Evolutionary conservation across 2,797 vertebrate species (phyloP).

Genomic region (Catostomus latipinnis): DNA sequence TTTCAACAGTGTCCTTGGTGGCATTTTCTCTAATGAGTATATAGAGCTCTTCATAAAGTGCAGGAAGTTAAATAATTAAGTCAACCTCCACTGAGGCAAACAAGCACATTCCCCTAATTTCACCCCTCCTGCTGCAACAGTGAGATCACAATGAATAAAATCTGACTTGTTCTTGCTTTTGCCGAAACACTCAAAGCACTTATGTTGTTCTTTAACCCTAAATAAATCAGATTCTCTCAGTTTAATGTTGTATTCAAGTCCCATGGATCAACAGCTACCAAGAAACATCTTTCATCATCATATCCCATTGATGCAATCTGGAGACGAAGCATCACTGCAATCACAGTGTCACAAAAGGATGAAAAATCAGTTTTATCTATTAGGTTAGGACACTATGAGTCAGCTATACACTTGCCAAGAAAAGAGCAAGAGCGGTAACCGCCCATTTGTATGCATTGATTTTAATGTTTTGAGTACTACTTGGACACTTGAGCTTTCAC

Average conservation of each 20-base stretch:
- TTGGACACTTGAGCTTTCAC: constrained; percentile 16
- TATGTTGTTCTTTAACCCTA: background rate
- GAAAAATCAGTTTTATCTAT: too few species aligned
- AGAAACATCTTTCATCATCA: background rate
- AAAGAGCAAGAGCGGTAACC: background rate
- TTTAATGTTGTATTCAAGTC: background rate
- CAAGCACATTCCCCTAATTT: background rate
- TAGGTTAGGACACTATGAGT: too few species aligned
- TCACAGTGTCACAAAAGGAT: too few species aligned
- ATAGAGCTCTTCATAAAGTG: background rate
- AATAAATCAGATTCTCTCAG: background rate
- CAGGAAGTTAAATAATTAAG: constrained; percentile 11
- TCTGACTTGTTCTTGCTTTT: background rate
- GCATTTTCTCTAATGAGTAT: constrained; percentile 18
- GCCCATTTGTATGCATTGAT: constrained; percentile 14
- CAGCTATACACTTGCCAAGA: background rate
- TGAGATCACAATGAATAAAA: constrained; percentile 22
- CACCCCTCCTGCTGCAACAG: too few species aligned
- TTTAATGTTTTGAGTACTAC: constrained; percentile 13
- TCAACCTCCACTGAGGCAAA: background rate
- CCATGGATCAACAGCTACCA: background rate
- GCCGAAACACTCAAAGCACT: background rate
- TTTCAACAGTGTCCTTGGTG: background rate
- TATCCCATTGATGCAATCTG: too few species aligned
- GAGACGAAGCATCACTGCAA: too few species aligned